Conservation (phyloP, 2,888 invertebrate genomes). For the Chrysolina americana region DNA sequence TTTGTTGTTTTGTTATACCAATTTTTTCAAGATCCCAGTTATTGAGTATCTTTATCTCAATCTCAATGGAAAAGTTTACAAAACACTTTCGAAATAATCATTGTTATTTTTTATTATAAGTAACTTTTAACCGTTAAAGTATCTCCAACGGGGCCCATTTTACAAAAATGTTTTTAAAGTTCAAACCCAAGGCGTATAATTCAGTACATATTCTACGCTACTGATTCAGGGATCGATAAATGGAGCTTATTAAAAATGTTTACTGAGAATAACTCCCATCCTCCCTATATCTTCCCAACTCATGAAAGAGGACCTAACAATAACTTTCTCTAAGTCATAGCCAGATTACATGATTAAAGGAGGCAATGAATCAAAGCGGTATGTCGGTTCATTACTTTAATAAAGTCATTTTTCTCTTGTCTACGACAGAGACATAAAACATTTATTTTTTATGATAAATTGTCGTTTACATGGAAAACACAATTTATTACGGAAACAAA, state of each 20-base stretch:
- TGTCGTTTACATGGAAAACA: constrained; percentile 28
- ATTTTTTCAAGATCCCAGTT: no score
- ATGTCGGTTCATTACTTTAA: constrained; percentile 42
- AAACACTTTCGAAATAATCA: no score
- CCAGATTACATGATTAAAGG: constrained; percentile 49
- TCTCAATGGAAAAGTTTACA: no score
- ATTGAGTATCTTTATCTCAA: no score
- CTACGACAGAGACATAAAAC: constrained; percentile 37
- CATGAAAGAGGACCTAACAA: neutral
- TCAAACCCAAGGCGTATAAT: no score
- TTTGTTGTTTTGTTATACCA: no score
- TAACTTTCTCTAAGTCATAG: constrained; percentile 46
- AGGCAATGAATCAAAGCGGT: constrained; percentile 36
- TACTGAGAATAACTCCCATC: neutral
- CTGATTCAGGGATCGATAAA: neutral
- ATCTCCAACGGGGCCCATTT: no score
- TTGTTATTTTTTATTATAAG: no score
- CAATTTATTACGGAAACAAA: constrained; percentile 35
- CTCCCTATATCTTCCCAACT: neutral
- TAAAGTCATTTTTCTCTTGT: constrained; percentile 40
- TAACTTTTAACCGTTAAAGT: no score
- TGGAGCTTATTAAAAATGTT: constrained; percentile 7
- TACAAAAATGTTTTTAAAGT: no score
- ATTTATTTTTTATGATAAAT: constrained; percentile 41
- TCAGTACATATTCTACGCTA: neutral